phyloP scores from a whole-genome alignment of 2,888 invertebrate species.

The Glyphotaelius pellucidus region DNA sequence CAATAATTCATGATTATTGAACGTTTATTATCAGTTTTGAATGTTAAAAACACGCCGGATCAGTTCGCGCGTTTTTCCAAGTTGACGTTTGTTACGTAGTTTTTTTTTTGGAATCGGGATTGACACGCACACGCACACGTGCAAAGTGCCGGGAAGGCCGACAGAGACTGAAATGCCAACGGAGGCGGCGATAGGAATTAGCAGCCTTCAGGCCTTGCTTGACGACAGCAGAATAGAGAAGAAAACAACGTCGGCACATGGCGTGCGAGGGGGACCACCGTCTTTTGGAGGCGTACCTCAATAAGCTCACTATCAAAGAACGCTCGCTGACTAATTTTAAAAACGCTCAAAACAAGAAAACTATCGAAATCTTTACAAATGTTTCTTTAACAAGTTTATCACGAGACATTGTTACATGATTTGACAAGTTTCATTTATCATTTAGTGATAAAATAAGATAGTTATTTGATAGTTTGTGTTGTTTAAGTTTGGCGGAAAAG shows the following conservation, averaged over 20 bases:
- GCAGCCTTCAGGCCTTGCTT: slow-evolving; percentile 58
- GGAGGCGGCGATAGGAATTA: slow-evolving; percentile 63
- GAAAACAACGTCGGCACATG: slow-evolving; percentile 63
- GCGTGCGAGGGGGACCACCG: slow-evolving; percentile 62
- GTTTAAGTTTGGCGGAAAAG: slow-evolving; percentile 53
- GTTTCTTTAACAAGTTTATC: not conserved
- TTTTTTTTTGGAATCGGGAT: slow-evolving; percentile 28
- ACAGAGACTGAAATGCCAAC: slow-evolving; percentile 56
- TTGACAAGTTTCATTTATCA: not conserved
- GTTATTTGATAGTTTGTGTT: not conserved
- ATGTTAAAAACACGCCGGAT: not conserved
- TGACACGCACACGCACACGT: slow-evolving; percentile 45
- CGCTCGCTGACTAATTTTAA: slow-evolving; percentile 8
- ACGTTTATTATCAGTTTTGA: not conserved
- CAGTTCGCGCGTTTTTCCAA: slow-evolving; percentile 54
- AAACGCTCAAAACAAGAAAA: slow-evolving; percentile 27
- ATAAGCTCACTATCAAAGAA: slow-evolving; percentile 22
- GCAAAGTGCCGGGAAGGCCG: slow-evolving; percentile 56
- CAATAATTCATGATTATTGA: not conserved
- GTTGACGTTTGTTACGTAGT: slow-evolving; percentile 54
- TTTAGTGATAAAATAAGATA: not conserved
- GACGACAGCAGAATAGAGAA: slow-evolving; percentile 64
- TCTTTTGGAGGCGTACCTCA: slow-evolving; percentile 64
- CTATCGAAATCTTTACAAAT: slow-evolving; percentile 33
- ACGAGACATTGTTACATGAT: not conserved